A percentile compares a stretch with the other conserved stretches of the same genome.
These are phyloP conservation scores for Drosophila siamana DNA, from an alignment of 2,888 invertebrate species.

Conservation along the genomic window DNA sequence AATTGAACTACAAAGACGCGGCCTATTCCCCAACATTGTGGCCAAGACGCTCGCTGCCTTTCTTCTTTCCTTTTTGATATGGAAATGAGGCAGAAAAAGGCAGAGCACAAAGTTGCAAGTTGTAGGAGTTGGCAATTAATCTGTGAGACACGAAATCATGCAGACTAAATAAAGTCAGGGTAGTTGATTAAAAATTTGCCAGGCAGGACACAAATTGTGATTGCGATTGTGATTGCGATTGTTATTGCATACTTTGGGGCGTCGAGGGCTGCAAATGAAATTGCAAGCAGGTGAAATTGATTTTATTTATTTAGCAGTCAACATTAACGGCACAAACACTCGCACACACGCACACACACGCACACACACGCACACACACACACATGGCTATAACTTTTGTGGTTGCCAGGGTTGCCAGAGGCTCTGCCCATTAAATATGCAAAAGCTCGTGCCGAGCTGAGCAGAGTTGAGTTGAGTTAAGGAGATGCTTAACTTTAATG, in stretches of 20 bases:
- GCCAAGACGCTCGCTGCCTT: slow-evolving; percentile 20
- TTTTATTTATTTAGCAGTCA: slow-evolving; percentile 76
- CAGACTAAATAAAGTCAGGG: too few species aligned
- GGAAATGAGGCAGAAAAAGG: slow-evolving; percentile 44
- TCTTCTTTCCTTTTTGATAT: slow-evolving; percentile 50
- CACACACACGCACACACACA: slow-evolving; percentile 10
- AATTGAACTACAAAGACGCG: slow-evolving; percentile 36
- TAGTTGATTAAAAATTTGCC: slow-evolving; percentile 60
- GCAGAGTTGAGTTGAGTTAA: neutral
- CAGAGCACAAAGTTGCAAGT: too few species aligned
- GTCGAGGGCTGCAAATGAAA: slow-evolving; percentile 56
- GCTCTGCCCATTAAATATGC: slow-evolving; percentile 63
- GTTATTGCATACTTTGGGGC: slow-evolving; percentile 59
- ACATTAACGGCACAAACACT: slow-evolving; percentile 51
- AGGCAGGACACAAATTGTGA: slow-evolving; percentile 61
- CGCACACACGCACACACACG: slow-evolving; percentile 28
- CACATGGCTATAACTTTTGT: slow-evolving; percentile 40
- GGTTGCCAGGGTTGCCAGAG: slow-evolving; percentile 40
- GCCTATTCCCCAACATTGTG: slow-evolving; percentile 20
- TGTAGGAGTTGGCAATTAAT: slow-evolving; percentile 6
- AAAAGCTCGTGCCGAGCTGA: slow-evolving; percentile 40
- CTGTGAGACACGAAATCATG: neutral
- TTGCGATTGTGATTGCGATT: slow-evolving; percentile 72
- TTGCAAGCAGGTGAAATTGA: slow-evolving; percentile 71
- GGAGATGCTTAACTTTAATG: slow-evolving; percentile 7